Base-by-base conservation (phyloP, 2,113 vertebrate species). In the Pheucticus melanocephalus region DNA sequence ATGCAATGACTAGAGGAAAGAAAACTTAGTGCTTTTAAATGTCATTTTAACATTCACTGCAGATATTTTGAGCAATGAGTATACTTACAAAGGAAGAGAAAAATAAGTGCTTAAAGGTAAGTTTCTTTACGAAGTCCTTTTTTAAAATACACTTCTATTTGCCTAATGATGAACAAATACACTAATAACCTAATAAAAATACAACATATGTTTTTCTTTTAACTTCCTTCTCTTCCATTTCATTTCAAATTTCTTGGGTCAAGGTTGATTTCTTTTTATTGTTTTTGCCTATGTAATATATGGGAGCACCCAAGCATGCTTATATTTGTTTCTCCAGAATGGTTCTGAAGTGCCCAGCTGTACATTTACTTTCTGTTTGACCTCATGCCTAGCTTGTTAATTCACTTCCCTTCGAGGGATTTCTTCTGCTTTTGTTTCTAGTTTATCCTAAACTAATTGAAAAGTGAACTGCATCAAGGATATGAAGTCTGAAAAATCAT, bases 11-110 rank as follows among this genome's bases (percentile, higher is more conserved):
- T 78, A 82, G 23, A 80, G 39, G 35, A 50, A 92, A 79, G 28
- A 95, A 97, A 94, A 87, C 5, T 3, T 33, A 92, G n/a, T 65
- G 59, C 3, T 65, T 82, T 95, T 65, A 59, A 79, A 96, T 86
- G 40, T 30, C 5, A 71, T 91, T 95, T 94, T 79, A 85, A 86
- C 25, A 90, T 68, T 56, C 92, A 60, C 39, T 60, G 16, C 23
- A 81, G 54, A 48, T 37, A 66, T 78, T 95, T 68, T 33, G 14
- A 68, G 5, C 33, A 70, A 25, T 24, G 53, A 79, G 31, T 30
- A 70, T 23, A 39, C 5, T 87, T 68, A 65, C 2, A 85, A 73
- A 87, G 28, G 8, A 77, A 60, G 7, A 85, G 12, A 39, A 77
- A 68, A 75, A 57, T 24, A 45, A 72, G 5, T 12, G 9, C 47